phyloP scores from a whole-genome alignment of 2,888 invertebrate species.

The Perdita meconis region DNA sequence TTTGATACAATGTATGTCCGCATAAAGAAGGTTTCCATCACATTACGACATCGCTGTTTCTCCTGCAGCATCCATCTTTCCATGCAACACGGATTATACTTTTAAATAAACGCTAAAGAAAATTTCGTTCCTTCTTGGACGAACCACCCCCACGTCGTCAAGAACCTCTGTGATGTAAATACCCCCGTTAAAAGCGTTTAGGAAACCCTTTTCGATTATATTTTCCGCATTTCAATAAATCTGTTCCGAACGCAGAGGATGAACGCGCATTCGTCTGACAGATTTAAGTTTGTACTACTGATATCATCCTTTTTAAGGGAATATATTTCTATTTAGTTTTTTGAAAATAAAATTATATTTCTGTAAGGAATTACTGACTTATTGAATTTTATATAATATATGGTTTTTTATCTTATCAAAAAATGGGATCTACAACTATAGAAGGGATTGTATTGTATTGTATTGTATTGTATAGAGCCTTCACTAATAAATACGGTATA shows the following conservation, averaged over 20 bases:
- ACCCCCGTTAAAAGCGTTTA: background rate
- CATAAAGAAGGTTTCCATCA: background rate
- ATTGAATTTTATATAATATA: no score
- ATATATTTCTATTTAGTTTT: background rate
- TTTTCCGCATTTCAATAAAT: slow-evolving; percentile 28
- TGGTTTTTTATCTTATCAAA: no score
- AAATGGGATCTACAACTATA: no score
- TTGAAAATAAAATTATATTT: no score
- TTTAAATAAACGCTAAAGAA: slow-evolving; percentile 21
- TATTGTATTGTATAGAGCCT: no score
- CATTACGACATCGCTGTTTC: background rate
- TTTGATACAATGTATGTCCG: background rate
- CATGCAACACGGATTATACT: slow-evolving; percentile 28
- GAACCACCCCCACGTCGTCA: slow-evolving; percentile 20
- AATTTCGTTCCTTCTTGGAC: background rate
- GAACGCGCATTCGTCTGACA: background rate
- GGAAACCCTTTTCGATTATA: slow-evolving; percentile 7
- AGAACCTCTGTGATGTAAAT: slow-evolving; percentile 42
- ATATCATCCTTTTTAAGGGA: background rate
- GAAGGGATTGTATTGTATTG: no score
- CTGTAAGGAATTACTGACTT: no score
- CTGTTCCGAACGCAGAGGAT: background rate
- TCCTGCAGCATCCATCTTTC: background rate
- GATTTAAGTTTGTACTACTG: background rate
- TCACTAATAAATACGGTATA: no score